Evolutionary conservation across 1,140 invertebrate species (phyloP).

Genomic region (Hylaeus volcanicus): DNA sequence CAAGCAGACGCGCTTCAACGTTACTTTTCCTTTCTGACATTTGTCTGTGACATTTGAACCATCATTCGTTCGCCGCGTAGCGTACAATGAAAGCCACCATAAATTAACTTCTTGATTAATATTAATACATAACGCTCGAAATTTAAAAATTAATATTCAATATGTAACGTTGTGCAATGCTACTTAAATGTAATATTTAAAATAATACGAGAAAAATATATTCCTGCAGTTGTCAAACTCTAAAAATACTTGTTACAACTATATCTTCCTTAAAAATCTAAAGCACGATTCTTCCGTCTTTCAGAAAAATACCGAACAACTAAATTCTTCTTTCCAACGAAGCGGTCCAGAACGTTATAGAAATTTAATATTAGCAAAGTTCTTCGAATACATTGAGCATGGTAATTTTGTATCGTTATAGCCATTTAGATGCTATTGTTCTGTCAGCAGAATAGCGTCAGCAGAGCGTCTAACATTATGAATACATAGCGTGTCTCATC

Average conservation of each 20-base stretch:
- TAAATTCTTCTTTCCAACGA: background rate
- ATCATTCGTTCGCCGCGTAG: background rate
- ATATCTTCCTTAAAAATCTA: background rate
- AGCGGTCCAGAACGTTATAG: too few relatives aligned
- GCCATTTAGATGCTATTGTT: background rate
- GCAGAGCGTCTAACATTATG: background rate
- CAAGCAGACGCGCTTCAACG: background rate
- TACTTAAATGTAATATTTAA: too few relatives aligned
- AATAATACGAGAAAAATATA: too few relatives aligned
- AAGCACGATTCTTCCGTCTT: background rate
- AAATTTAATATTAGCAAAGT: too few relatives aligned
- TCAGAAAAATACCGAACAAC: too few relatives aligned
- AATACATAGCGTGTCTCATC: slow-evolving; percentile 18
- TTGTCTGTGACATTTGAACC: slow-evolving; percentile 48
- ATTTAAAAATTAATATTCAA: too few relatives aligned
- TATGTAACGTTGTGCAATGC: too few relatives aligned
- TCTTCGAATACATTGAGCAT: background rate
- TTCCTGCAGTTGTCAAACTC: too few relatives aligned
- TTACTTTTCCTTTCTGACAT: slow-evolving; percentile 49
- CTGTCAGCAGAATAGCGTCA: slow-evolving; percentile 18
- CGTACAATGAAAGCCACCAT: background rate
- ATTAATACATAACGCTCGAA: background rate
- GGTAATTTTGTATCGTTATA: background rate
- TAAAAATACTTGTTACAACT: too few relatives aligned
- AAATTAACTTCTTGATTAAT: background rate